Conservation (phyloP, 2,113 vertebrate species). For the Rhinogobius similis region DNA sequence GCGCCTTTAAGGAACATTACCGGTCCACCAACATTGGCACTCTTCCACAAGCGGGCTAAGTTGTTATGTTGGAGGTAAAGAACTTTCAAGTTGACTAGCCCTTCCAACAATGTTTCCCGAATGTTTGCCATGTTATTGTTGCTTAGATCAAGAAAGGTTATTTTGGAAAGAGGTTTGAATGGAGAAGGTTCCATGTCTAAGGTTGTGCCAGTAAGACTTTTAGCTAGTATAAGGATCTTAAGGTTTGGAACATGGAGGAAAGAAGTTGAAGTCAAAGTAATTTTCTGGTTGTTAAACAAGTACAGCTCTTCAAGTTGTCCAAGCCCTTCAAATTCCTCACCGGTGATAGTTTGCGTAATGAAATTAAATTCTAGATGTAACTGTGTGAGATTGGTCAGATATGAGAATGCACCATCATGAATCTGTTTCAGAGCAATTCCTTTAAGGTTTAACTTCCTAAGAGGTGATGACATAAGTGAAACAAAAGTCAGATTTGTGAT, state of each 20-base stretch:
- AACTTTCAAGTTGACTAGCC: slow-evolving; percentile 81
- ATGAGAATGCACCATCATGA: slow-evolving; percentile 78
- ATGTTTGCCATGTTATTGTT: slow-evolving; percentile 96
- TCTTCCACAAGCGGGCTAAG: slow-evolving; percentile 91
- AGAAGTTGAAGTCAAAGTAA: slow-evolving; percentile 78
- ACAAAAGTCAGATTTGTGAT: slow-evolving; percentile 83
- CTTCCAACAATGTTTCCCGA: slow-evolving; percentile 76
- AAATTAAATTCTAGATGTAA: slow-evolving; percentile 88
- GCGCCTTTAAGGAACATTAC: slow-evolving; percentile 84
- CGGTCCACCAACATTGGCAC: slow-evolving; percentile 84
- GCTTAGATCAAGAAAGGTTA: slow-evolving; percentile 87
- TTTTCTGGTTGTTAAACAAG: slow-evolving; percentile 83
- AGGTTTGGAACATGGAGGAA: slow-evolving; percentile 83
- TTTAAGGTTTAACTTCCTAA: slow-evolving; percentile 85
- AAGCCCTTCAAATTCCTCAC: slow-evolving; percentile 87
- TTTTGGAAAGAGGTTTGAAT: slow-evolving; percentile 80
- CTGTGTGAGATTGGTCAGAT: slow-evolving; percentile 75
- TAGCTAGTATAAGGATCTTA: slow-evolving; percentile 81
- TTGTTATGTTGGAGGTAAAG: slow-evolving; percentile 95
- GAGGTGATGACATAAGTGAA: slow-evolving; percentile 83
- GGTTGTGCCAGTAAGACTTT: slow-evolving; percentile 73
- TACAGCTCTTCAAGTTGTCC: slow-evolving; percentile 79
- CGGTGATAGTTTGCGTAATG: slow-evolving; percentile 84
- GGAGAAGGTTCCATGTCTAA: slow-evolving; percentile 81
- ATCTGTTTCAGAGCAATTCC: slow-evolving; percentile 78